Evolutionary conservation across 2,888 invertebrate genomes (phyloP), one percentile per base, ranked within the genome.

Genomic region (Metopia argyrocephala): DNA sequence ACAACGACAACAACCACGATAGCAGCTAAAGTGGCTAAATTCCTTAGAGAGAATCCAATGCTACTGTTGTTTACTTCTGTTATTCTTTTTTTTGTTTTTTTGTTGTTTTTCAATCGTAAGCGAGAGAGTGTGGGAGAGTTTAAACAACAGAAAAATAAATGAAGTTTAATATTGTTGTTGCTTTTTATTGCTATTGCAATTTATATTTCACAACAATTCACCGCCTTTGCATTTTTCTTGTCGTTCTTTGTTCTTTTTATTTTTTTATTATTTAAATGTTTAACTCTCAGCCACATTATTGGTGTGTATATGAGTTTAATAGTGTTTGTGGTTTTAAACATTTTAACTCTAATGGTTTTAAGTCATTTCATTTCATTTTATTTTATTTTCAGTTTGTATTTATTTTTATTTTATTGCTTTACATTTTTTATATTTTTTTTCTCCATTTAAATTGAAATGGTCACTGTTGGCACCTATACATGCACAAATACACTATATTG

Each of bases 201-300:
- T 78, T 71, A 48, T 73, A 61, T 54, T 62, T 78, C 61, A 65
- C 65, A 78, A n/a, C n/a, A n/a, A n/a, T n/a, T n/a, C n/a, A n/a
- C n/a, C n/a, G n/a, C n/a, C n/a, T n/a, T n/a, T n/a, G n/a, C n/a
- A n/a, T n/a, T n/a, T n/a, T n/a, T n/a, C n/a, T n/a, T n/a, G n/a
- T n/a, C 76, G 65, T 65, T 50, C 56, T 3, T 56, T 38, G 57
- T 64, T 46, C 38, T 45, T 57, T 56, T 50, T 25, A n/a, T 6
- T 27, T 15, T 50, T 25, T 50, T n/a, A 28, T n/a, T n/a, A n/a
- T n/a, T n/a, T n/a, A n/a, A n/a, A n/a, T n/a, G n/a, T 52, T 4
- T 18, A 23, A 23, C 25, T 59, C 18, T 25, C 38, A 0, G 15
- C 15, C 18, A 12, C 38, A 20, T 52, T 15, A 5, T 18, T 21